These are phyloP conservation scores for Aeoliscus strigatus DNA, from an alignment of 2,797 vertebrate genomes.

Conservation along the genomic window DNA sequence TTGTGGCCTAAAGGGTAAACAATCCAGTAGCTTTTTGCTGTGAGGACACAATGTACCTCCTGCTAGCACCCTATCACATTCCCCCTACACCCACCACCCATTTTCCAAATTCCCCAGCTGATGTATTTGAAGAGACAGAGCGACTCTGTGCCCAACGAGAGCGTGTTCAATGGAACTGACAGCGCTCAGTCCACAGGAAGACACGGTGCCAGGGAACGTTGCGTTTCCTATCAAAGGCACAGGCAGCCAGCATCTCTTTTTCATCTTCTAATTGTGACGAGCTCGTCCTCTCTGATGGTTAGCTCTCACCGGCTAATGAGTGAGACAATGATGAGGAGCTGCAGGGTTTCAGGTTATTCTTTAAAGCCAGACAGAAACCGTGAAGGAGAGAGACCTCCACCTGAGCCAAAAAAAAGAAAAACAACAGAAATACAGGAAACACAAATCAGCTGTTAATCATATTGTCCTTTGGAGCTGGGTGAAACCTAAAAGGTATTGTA, in stretches of 20 bases:
- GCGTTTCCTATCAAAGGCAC: constrained; percentile 41
- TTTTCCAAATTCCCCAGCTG: constrained; percentile 57
- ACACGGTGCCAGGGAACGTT: constrained; percentile 18
- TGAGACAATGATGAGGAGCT: constrained; percentile 33
- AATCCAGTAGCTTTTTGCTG: constrained; percentile 31
- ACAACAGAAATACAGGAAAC: constrained; percentile 21
- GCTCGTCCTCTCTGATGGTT: constrained; percentile 36
- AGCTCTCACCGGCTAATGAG: constrained; percentile 42
- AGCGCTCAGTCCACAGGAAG: constrained; percentile 29
- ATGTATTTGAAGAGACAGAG: constrained; percentile 65
- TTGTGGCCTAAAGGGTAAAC: constrained; percentile 36
- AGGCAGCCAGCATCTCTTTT: constrained; percentile 34
- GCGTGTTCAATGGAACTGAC: constrained; percentile 44
- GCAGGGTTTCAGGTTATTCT: constrained; percentile 22
- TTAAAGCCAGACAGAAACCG: constrained; percentile 26
- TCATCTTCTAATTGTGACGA: constrained; percentile 51
- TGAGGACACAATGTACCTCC: constrained; percentile 44
- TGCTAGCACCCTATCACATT: constrained; percentile 22
- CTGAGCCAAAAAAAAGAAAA: too few species aligned
- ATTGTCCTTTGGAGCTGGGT: constrained; percentile 10
- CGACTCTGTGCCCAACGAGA: constrained; percentile 50
- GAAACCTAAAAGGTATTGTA: too few species aligned
- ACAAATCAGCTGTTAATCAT: constrained; percentile 22
- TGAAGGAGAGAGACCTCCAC: constrained; percentile 23
- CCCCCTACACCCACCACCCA: constrained; percentile 43